These are phyloP conservation scores for Phyllopteryx taeniolatus DNA, from an alignment of 2,113 vertebrate species.

Conservation along the genomic window DNA sequence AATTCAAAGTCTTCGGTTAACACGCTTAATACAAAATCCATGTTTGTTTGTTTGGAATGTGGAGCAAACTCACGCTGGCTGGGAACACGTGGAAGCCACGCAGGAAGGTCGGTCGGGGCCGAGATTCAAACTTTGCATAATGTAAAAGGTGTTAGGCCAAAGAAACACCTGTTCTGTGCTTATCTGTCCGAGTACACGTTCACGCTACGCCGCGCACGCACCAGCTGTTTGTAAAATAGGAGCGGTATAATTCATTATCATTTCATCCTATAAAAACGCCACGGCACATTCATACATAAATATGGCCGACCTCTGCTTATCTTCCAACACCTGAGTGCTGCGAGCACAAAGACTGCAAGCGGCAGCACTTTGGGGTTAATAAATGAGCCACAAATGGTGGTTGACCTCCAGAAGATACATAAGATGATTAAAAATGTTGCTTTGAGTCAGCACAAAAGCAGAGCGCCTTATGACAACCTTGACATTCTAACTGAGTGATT, in stretches of 20 bases:
- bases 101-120: too few relatives aligned
- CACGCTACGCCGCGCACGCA: too few relatives aligned
- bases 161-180: background rate
- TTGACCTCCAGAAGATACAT: conserved; percentile 63
- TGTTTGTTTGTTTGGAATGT: too few relatives aligned
- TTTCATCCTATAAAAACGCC: background rate
- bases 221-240: background rate
- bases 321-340: conserved; percentile 18
- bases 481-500: conserved; percentile 70
- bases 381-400: conserved; percentile 66
- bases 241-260: background rate
- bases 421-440: conserved; percentile 67
- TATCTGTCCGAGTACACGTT: background rate
- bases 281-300: conserved; percentile 3
- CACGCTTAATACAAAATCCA: too few relatives aligned
- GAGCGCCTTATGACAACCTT: conserved; percentile 53
- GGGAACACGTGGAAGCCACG: too few relatives aligned
- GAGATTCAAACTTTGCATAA: too few relatives aligned
- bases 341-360: conserved; percentile 47
- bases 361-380: conserved; percentile 67
- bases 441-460: conserved; percentile 58
- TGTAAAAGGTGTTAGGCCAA: too few relatives aligned
- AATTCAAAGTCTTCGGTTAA: too few relatives aligned
- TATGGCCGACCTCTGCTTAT: conserved; percentile 29
- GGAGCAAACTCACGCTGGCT: too few relatives aligned